Conservation (phyloP, 2,888 invertebrate genomes). For the Andrena haemorrhoa region DNA sequence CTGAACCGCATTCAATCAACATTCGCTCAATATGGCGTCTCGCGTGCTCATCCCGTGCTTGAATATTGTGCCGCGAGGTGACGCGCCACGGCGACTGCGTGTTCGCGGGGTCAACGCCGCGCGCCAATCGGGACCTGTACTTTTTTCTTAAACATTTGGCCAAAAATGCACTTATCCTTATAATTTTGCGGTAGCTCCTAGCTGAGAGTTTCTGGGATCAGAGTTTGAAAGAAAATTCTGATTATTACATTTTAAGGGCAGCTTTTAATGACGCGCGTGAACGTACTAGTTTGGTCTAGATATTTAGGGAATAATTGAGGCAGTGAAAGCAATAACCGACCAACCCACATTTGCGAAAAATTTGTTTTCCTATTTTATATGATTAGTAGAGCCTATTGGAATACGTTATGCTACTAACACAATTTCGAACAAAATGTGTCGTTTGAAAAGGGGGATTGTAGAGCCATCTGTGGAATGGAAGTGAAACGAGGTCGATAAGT, state of each 20-base stretch:
- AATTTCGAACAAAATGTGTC: too few species aligned
- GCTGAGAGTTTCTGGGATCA: rapidly evolving
- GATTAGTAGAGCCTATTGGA: too few species aligned
- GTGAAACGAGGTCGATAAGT: too few species aligned
- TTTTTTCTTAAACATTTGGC: slow-evolving; percentile 14
- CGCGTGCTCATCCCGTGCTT: slow-evolving; percentile 52
- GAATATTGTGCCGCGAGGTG: slow-evolving; percentile 36
- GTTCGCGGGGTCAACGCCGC: background rate
- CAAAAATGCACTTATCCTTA: background rate
- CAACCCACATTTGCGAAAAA: too few species aligned
- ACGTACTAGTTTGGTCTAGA: background rate
- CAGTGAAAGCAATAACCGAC: too few species aligned
- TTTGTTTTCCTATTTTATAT: too few species aligned
- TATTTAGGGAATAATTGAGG: too few species aligned
- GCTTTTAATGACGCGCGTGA: background rate
- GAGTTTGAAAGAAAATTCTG: slow-evolving; percentile 17
- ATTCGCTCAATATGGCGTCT: slow-evolving; percentile 80
- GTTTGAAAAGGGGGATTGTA: too few species aligned
- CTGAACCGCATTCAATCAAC: slow-evolving; percentile 77
- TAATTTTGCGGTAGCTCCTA: background rate
- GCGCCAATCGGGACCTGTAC: background rate
- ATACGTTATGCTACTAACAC: too few species aligned
- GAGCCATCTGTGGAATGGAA: too few species aligned
- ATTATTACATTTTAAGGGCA: background rate
- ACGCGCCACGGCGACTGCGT: slow-evolving; percentile 45